A percentile compares a stretch with the other conserved stretches of the same genome.
phyloP scores from a whole-genome alignment of 1,140 invertebrate species.

The Drosophila bifasciata region DNA sequence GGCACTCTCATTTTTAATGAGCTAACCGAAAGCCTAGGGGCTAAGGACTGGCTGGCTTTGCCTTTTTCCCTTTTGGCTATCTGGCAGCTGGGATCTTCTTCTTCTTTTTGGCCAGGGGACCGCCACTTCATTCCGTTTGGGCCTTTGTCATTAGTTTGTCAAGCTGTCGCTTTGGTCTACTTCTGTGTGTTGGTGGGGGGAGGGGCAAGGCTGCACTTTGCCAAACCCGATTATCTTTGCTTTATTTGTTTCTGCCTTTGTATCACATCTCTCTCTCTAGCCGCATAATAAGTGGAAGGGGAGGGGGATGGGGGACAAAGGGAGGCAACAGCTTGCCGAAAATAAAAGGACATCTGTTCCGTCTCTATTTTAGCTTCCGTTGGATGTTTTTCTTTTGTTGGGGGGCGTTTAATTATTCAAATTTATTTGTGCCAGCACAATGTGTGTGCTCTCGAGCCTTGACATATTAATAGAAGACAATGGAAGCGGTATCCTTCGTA shows the following conservation, averaged over 20 bases:
- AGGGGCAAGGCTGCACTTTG: conserved; percentile 30
- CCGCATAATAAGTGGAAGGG: conserved; percentile 11
- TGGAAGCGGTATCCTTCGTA: conserved; percentile 5
- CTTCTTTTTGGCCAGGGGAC: conserved; percentile 40
- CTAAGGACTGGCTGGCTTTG: conserved; percentile 21
- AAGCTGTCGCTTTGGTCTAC: conserved; percentile 66
- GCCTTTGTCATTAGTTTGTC: conserved; percentile 72
- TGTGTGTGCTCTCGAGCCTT: conserved; percentile 26
- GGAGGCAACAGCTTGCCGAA: conserved; percentile 45
- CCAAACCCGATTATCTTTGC: conserved; percentile 64
- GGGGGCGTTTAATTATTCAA: conserved; percentile 78
- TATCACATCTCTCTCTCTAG: neutral
- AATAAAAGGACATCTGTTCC: conserved; percentile 74
- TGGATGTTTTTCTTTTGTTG: conserved; percentile 42
- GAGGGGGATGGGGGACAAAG: neutral
- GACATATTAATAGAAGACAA: conserved; percentile 51
- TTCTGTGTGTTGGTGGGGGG: conserved; percentile 2
- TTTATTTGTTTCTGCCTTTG: conserved; percentile 61
- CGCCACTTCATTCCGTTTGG: conserved; percentile 39
- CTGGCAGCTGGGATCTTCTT: conserved; percentile 42
- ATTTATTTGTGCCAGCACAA: conserved; percentile 73
- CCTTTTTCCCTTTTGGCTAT: conserved; percentile 10
- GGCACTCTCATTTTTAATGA: conserved; percentile 71
- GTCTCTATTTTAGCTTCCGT: conserved; percentile 23
- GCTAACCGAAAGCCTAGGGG: conserved; percentile 58